Percentiles rank a stretch among this genome's conserved stretches.
These are phyloP conservation scores for Vanessa atalanta DNA, from an alignment of 1,140 invertebrate species.

Conservation along the genomic window DNA sequence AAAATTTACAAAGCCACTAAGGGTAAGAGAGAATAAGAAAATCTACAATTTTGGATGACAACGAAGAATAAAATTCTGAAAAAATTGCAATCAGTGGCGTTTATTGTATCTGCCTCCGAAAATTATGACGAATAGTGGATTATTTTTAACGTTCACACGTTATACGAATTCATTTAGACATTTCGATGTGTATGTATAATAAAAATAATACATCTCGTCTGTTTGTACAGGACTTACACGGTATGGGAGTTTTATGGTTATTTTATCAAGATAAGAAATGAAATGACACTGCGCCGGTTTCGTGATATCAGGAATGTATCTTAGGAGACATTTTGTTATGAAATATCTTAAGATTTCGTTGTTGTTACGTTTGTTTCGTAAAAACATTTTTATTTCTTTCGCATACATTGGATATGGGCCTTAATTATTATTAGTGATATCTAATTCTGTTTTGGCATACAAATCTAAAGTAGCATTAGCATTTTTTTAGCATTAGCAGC, in stretches of 20 bases:
- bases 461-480: too few relatives aligned
- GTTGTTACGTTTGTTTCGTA: neutral
- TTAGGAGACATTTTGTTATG: slow-evolving; percentile 8
- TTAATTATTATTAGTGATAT: too few relatives aligned
- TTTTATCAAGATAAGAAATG: slow-evolving; percentile 23
- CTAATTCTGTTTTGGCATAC: too few relatives aligned
- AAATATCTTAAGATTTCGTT: neutral
- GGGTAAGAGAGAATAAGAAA: too few relatives aligned
- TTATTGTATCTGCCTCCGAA: too few relatives aligned
- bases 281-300: slow-evolving; percentile 5
- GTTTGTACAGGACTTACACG: slow-evolving; percentile 4
- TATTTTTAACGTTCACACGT: neutral
- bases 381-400: neutral
- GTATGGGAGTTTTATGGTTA: slow-evolving; percentile 22
- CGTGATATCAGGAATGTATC: slow-evolving; percentile 20
- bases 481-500: too few relatives aligned
- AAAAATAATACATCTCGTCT: neutral
- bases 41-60: too few relatives aligned
- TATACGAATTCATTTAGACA: neutral
- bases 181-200: neutral
- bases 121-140: too few relatives aligned
- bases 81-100: too few relatives aligned
- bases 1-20: too few relatives aligned
- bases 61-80: too few relatives aligned
- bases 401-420: too few relatives aligned